Conservation (phyloP, 2,888 invertebrate species). For the Lasius platythorax region DNA sequence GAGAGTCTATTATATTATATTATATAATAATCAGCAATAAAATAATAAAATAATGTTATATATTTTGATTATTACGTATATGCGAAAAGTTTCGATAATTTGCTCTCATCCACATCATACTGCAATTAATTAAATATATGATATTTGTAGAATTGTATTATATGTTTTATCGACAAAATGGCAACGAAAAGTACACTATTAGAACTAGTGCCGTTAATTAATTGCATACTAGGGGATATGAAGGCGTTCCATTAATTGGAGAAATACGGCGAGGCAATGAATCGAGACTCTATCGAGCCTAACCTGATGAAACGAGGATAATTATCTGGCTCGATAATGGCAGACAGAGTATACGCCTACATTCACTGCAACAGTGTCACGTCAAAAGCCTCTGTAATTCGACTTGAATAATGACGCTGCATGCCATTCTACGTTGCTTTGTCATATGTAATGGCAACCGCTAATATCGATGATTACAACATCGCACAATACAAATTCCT, state of each 20-base stretch:
- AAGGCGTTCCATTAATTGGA: slow-evolving; percentile 53
- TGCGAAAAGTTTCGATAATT: not conserved
- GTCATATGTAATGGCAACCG: slow-evolving; percentile 36
- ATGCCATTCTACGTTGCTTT: slow-evolving; percentile 42
- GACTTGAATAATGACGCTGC: slow-evolving; percentile 62
- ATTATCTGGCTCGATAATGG: slow-evolving; percentile 66
- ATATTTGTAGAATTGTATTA: not conserved
- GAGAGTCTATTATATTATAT: not conserved
- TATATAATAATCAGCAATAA: not conserved
- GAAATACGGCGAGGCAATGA: slow-evolving; percentile 49
- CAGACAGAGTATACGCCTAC: slow-evolving; percentile 39
- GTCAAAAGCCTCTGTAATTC: slow-evolving; percentile 56
- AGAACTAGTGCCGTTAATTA: slow-evolving; percentile 33
- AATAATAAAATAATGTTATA: not conserved
- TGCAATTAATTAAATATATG: slow-evolving; percentile 30
- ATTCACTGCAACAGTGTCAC: slow-evolving; percentile 61
- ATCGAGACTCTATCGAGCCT: slow-evolving; percentile 46
- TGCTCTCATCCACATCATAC: not conserved
- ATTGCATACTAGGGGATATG: slow-evolving; percentile 12
- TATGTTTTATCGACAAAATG: not conserved
- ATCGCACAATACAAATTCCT: not conserved
- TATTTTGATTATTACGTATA: not conserved
- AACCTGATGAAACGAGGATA: slow-evolving; percentile 60
- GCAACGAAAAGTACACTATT: slow-evolving; percentile 23
- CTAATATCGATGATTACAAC: slow-evolving; percentile 43